Evolutionary conservation across 2,113 vertebrate genomes (phyloP), one percentile per base, ranked within the genome.

Genomic region (Gopherus evgoodei): DNA sequence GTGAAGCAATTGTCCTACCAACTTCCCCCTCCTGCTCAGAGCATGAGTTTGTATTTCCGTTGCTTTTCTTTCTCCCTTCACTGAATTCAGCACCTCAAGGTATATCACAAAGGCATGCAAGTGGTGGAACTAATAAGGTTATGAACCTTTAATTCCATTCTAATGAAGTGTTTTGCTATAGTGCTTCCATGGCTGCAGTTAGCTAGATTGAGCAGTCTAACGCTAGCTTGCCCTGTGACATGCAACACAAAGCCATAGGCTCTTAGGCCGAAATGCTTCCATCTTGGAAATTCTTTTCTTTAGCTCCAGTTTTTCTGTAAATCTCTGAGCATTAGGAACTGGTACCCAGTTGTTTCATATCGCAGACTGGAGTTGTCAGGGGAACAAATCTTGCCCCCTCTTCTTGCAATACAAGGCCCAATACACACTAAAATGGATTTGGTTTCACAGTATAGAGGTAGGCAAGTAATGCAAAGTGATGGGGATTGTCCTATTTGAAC

Each of bases 81-180:
- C 25, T 83, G 72, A 91, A 72, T 87, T 29, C 31, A 19, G 69
- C 49, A 57, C 54, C 54, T 89, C 91, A 24, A 54, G 87, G 27
- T 78, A 91, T 79, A 92, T 85, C 57, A 93, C 22, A 76, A 86
- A 92, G 53, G 92, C 83, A 54, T n/a, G 88, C 76, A 90, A 94
- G 38, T 21, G 65, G 38, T 87, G 72, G 76, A 91, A 82, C 13
- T 83, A 65, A 86, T 92, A 83, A 75, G 87, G 65, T 16, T 62
- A 8, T 12, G 87, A 93, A 44, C 85, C 75, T 93, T 78, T 81
- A 95, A 75, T 84, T 88, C 90, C 12, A 80, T 31, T 29, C 44
- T 75, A 92, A 17, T 62, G 44, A 89, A 82, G 50, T 57, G 50
- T 76, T 91, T 87, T 84, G 44, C 82, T 88, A 19, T 12, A 57